phyloP scores from a whole-genome alignment of 2,888 invertebrate genomes.

The Lochmaea capreae region DNA sequence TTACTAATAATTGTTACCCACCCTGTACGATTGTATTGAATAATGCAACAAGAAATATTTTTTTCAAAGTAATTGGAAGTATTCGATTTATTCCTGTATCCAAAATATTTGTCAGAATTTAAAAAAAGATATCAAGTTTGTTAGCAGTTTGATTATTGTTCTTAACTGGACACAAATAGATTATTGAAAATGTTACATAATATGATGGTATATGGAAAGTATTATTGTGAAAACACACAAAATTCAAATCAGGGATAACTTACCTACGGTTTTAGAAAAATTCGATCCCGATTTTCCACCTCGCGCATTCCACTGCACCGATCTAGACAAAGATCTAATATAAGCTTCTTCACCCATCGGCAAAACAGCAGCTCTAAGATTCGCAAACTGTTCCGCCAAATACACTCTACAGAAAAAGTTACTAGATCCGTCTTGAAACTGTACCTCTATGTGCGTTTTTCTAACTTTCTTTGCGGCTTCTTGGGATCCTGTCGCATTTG shows the following conservation, averaged over 20 bases:
- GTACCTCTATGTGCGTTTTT: constrained; percentile 68
- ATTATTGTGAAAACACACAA: background rate
- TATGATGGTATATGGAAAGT: too few relatives aligned
- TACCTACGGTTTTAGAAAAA: constrained; percentile 93
- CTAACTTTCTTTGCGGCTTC: constrained; percentile 61
- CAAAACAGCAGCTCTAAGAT: constrained; percentile 71
- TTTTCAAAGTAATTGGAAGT: constrained; percentile 24
- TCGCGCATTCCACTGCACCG: constrained; percentile 91
- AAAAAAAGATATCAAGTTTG: too few relatives aligned
- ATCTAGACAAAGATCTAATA: constrained; percentile 86
- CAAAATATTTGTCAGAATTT: background rate
- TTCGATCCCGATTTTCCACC: constrained; percentile 98
- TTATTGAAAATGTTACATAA: too few relatives aligned
- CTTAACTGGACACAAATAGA: too few relatives aligned
- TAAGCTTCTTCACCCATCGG: constrained; percentile 76
- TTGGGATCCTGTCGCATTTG: constrained; percentile 46
- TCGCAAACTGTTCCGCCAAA: constrained; percentile 92
- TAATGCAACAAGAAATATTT: too few relatives aligned
- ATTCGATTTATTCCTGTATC: constrained; percentile 28
- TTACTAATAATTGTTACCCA: too few relatives aligned
- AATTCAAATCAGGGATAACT: background rate
- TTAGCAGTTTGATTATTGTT: too few relatives aligned
- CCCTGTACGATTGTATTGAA: too few relatives aligned
- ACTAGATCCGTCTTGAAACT: constrained; percentile 74
- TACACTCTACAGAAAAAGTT: constrained; percentile 91